phyloP scores from a whole-genome alignment of 2,797 vertebrate genomes.

The Acropternis orthonyx region DNA sequence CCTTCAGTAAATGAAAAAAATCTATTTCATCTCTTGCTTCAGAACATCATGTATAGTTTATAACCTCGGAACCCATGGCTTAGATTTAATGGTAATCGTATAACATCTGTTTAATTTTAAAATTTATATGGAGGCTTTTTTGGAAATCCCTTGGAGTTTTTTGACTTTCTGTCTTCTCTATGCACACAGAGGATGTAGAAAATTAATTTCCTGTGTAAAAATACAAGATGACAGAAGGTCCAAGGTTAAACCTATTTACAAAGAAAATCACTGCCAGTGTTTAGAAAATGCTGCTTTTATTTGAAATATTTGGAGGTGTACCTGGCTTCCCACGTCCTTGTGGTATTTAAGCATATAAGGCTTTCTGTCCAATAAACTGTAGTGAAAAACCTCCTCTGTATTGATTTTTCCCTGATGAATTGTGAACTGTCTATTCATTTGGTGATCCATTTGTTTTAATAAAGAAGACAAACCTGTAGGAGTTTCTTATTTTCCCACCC shows the following conservation, averaged over 20 bases:
- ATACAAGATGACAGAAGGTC: slow-evolving; percentile 80
- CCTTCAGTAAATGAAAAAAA: slow-evolving; percentile 69
- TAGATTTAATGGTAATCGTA: slow-evolving; percentile 80
- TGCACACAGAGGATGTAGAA: slow-evolving; percentile 75
- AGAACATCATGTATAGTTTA: slow-evolving; percentile 75
- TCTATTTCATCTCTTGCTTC: slow-evolving; percentile 72
- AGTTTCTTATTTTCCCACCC: slow-evolving; percentile 43
- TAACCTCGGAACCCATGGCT: slow-evolving; percentile 71
- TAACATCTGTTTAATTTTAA: slow-evolving; percentile 87
- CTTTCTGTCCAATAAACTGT: slow-evolving; percentile 55
- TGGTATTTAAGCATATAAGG: slow-evolving; percentile 59
- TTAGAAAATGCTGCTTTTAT: slow-evolving; percentile 74
- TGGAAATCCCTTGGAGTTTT: slow-evolving; percentile 78
- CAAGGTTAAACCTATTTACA: slow-evolving; percentile 81
- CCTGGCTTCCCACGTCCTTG: slow-evolving; percentile 64
- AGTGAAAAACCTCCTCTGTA: slow-evolving; percentile 26
- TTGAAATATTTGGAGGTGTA: slow-evolving; percentile 73
- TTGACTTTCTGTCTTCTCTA: slow-evolving; percentile 71
- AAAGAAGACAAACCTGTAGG: slow-evolving; percentile 54
- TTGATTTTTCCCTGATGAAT: slow-evolving; percentile 60
- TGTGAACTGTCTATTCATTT: slow-evolving; percentile 64
- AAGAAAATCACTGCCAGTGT: slow-evolving; percentile 76
- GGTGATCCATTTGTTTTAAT: slow-evolving; percentile 66
- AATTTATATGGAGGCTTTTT: slow-evolving; percentile 80
- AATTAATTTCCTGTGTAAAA: slow-evolving; percentile 86